These are phyloP conservation scores for Xylocampa areola DNA, from an alignment of 2,888 invertebrate genomes.

Conservation along the genomic window DNA sequence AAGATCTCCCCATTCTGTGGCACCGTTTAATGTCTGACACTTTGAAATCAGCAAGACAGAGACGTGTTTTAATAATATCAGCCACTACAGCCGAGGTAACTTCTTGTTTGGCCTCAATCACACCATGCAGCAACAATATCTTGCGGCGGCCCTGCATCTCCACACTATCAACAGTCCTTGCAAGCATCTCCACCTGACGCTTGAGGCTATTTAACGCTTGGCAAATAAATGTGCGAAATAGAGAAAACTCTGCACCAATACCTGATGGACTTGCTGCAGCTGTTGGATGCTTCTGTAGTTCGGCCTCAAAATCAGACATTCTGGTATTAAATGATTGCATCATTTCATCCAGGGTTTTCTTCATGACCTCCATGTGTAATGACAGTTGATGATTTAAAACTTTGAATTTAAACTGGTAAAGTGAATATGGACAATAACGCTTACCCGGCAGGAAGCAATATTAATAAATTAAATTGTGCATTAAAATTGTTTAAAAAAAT, in stretches of 20 bases:
- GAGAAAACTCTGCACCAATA: not conserved
- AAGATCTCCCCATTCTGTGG: too few species aligned
- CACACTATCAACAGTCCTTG: not conserved
- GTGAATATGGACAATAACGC: too few species aligned
- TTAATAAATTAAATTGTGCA: too few species aligned
- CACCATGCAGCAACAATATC: not conserved
- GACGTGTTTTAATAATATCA: not conserved
- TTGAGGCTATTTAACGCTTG: not conserved
- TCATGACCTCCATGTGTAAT: too few species aligned
- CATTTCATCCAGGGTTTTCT: not conserved
- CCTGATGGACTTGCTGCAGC: not conserved
- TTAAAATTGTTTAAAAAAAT: too few species aligned
- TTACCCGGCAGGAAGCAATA: too few species aligned
- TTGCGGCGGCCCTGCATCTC: constrained; percentile 1
- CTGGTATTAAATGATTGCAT: not conserved
- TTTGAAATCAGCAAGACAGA: not conserved
- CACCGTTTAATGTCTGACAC: too few species aligned
- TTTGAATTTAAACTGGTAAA: too few species aligned
- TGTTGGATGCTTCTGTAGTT: not conserved
- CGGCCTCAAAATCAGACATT: not conserved
- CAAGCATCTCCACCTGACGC: not conserved
- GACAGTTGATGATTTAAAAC: too few species aligned
- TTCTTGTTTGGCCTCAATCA: not conserved
- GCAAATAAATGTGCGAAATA: not conserved
- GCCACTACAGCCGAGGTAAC: not conserved